Evolutionary conservation across 2,797 vertebrate species (phyloP).

Genomic region (Harpagifer antarcticus): DNA sequence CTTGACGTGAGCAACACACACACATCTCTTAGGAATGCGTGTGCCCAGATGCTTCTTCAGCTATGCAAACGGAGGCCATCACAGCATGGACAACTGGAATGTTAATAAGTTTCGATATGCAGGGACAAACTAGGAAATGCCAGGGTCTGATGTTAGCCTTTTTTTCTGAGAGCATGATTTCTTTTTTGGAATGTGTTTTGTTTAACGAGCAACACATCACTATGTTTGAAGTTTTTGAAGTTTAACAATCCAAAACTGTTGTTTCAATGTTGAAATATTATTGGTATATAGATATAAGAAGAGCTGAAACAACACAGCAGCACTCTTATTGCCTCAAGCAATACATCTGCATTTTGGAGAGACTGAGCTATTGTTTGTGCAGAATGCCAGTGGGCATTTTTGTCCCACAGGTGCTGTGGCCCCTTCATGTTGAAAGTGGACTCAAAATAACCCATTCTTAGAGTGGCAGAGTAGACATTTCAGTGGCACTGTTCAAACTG

Average conservation of each 20-base stretch:
- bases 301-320: slow-evolving; percentile 26
- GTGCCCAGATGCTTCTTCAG: slow-evolving; percentile 16
- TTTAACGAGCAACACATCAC: background rate
- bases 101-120: slow-evolving; percentile 34
- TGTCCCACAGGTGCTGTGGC: slow-evolving; percentile 45
- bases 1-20: slow-evolving; percentile 37
- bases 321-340: slow-evolving; percentile 24
- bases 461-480: slow-evolving; percentile 42
- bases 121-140: slow-evolving; percentile 11
- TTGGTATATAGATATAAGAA: background rate
- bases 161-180: background rate
- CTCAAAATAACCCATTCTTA: slow-evolving; percentile 52
- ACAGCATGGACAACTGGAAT: slow-evolving; percentile 26
- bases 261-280: background rate
- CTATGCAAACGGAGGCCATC: slow-evolving; percentile 39
- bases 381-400: slow-evolving; percentile 40
- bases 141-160: slow-evolving; percentile 1
- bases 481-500: slow-evolving; percentile 41
- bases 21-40: background rate
- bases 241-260: too few relatives aligned
- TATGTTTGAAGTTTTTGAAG: too few relatives aligned
- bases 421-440: slow-evolving; percentile 37
- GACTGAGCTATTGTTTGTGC: slow-evolving; percentile 46
- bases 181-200: background rate
- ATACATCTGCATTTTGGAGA: slow-evolving; percentile 40